These are phyloP conservation scores for Leptinotarsa lineolata DNA, from an alignment of 1,140 invertebrate species.

Conservation along the genomic window DNA sequence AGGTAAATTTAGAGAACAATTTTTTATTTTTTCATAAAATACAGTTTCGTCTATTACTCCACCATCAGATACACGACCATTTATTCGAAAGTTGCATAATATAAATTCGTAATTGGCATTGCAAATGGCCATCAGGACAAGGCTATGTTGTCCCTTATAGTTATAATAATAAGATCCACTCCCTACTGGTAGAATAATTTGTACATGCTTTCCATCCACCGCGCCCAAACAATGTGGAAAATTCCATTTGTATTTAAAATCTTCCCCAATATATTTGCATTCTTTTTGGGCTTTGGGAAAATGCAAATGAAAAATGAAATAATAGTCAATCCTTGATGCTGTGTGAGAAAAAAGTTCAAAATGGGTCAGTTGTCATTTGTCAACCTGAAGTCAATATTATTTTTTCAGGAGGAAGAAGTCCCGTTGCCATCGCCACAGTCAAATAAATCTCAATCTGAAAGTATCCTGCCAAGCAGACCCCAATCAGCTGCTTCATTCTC, in stretches of 20 bases:
- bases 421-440: neutral
- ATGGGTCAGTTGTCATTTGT: neutral
- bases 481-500: too few relatives aligned
- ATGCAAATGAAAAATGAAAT: neutral
- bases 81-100: conserved; percentile 30
- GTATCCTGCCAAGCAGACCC: too few relatives aligned
- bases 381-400: neutral
- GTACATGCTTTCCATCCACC: conserved; percentile 15
- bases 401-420: neutral
- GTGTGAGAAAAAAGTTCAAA: neutral
- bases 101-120: conserved; percentile 36
- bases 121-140: conserved; percentile 30
- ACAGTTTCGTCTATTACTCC: conserved; percentile 26
- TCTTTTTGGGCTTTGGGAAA: neutral
- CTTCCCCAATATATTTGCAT: conserved; percentile 27
- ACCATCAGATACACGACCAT: conserved; percentile 31
- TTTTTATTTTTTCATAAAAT: conserved; percentile 31
- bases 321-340: neutral
- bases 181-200: conserved; percentile 12
- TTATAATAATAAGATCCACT: conserved; percentile 33
- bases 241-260: conserved; percentile 26
- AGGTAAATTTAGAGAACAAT: conserved; percentile 24
- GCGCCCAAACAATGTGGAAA: conserved; percentile 26
- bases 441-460: neutral
- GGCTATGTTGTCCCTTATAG: conserved; percentile 28